Base-by-base conservation (phyloP, 2,888 invertebrate species). In the Ganaspis brasiliensis region DNA sequence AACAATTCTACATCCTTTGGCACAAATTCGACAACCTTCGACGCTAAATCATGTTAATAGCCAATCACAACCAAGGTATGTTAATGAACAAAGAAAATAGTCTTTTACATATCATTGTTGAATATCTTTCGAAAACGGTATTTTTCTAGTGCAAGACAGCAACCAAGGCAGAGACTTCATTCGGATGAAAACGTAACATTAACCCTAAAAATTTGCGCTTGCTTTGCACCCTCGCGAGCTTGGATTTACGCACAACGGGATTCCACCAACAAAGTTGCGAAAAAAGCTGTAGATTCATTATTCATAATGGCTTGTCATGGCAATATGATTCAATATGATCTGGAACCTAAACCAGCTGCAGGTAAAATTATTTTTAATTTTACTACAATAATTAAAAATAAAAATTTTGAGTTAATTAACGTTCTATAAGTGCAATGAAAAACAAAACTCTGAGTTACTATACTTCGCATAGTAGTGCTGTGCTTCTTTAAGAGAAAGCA, bases 251-350 rank as follows among this genome's bases (percentile, higher is more conserved):
- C 89, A 57, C 91, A 91, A 82, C 89, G 91, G 24, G 91, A 91
- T 59, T 86, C 91, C 5, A 84, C 88, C 19, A 88, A 83, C 31
- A 91, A 90, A 84, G 84, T 89, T n/a, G 85, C 87, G 4, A 91
- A 91, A 73, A 87, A 94, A 86, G 93, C 95, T 14, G 94, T 96
- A 19, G 96, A 98, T 88, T 96, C 97, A n/a, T 92, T 98, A 10
- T 98, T 97, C 91, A 94, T 98, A 24, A 96, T 98, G 95, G 96
- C 97, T 61, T 96, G 97, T 86, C 95, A 96, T 87, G 98, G 98
- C 31, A 95, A 95, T 74, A 94, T 99, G 82, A 94, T 97, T 79
- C 98, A 98, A 90, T 97, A 98, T 86, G 95, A 97, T 89, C 93
- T 98, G 88, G 97, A 98, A 85, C 97, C 97, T 0, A 94, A 94